Evolutionary conservation across 1,140 invertebrate species (phyloP).

Genomic region (Halesus radiatus): DNA sequence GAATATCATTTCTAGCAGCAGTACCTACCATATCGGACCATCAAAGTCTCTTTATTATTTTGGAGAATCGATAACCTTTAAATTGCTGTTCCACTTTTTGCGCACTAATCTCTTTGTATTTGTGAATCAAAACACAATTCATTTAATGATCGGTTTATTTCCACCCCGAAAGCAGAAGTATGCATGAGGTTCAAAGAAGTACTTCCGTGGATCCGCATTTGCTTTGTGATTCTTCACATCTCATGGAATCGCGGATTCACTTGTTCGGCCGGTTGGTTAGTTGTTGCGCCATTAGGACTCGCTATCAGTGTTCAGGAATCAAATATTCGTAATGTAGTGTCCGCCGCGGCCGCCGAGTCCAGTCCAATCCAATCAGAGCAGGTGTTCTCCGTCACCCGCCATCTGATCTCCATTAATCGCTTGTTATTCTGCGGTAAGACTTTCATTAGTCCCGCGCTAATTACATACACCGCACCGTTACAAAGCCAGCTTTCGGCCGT

Average conservation of each 20-base stretch:
- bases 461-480: background rate
- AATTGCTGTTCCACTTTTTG: too few relatives aligned
- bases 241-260: background rate
- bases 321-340: too few relatives aligned
- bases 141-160: too few relatives aligned
- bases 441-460: conserved; percentile 11
- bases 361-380: background rate
- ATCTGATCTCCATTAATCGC: conserved; percentile 11
- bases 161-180: too few relatives aligned
- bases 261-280: background rate
- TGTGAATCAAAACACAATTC: too few relatives aligned
- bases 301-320: background rate
- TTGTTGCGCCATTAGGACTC: background rate
- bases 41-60: too few relatives aligned
- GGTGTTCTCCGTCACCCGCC: background rate
- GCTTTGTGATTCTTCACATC: background rate
- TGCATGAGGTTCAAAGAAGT: too few relatives aligned
- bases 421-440: background rate
- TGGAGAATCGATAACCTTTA: too few relatives aligned
- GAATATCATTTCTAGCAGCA: too few relatives aligned
- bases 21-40: too few relatives aligned
- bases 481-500: background rate
- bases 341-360: background rate
- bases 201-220: too few relatives aligned
- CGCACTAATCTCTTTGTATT: too few relatives aligned